Conservation (phyloP, 2,888 invertebrate species). For the Melipona bicolor region DNA sequence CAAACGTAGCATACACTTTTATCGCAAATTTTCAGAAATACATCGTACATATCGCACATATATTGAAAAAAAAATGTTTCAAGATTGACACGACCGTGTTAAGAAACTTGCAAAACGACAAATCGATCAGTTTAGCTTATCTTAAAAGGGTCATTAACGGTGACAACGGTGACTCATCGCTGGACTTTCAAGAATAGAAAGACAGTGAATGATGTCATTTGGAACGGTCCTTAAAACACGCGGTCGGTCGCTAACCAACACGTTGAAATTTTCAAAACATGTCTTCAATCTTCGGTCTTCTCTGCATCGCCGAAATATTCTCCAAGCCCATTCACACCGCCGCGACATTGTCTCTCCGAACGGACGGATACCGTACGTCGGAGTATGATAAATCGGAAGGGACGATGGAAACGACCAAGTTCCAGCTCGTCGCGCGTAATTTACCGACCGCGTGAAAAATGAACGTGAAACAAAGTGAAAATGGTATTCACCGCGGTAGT, state of each 20-base stretch:
- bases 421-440: conserved; percentile 37
- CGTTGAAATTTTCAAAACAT: background rate
- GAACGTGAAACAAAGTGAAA: conserved; percentile 36
- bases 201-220: conserved; percentile 5
- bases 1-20: too few species aligned
- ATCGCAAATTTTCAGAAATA: too few species aligned
- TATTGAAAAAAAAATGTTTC: too few species aligned
- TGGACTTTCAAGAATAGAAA: background rate
- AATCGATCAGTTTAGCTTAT: background rate
- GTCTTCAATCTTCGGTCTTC: background rate
- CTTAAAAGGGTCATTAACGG: background rate
- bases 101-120: too few species aligned
- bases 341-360: conserved; percentile 29
- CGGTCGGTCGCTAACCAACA: too few species aligned
- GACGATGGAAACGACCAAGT: background rate
- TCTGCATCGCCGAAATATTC: conserved; percentile 27
- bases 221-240: background rate
- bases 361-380: background rate
- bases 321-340: background rate
- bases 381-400: conserved; percentile 36
- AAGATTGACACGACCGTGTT: too few species aligned
- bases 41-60: too few species aligned
- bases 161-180: background rate
- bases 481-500: conserved; percentile 37
- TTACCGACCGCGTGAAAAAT: conserved; percentile 62